These are phyloP conservation scores for Galendromus occidentalis DNA, from an alignment of 1,140 invertebrate genomes.

Conservation along the genomic window DNA sequence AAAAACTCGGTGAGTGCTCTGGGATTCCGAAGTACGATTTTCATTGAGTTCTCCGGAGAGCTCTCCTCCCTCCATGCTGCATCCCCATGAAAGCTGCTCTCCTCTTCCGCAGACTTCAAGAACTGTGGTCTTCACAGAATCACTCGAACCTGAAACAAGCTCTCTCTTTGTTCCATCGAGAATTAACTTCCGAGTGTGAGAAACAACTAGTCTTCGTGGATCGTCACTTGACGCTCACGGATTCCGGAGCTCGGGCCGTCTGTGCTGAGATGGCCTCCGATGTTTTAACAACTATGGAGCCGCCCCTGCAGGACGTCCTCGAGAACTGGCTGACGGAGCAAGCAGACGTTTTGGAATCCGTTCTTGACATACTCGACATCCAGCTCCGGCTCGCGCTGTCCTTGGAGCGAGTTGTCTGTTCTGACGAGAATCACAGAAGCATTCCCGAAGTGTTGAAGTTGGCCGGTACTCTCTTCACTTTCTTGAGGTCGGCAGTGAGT, in stretches of 20 bases:
- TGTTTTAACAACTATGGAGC: not conserved
- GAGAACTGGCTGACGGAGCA: slow-evolving; percentile 6
- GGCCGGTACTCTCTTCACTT: not conserved
- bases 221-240: not conserved
- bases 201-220: not conserved
- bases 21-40: not conserved
- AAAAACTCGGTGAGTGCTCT: not conserved
- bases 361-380: not conserved
- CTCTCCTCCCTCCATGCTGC: too few relatives aligned
- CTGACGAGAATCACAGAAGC: not conserved
- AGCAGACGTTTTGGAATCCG: not conserved
- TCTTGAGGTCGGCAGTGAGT: not conserved
- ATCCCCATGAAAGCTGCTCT: not conserved
- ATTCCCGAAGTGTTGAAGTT: not conserved
- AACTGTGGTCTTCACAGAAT: slow-evolving; percentile 4
- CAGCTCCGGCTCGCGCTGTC: not conserved
- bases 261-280: not conserved
- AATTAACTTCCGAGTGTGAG: slow-evolving; percentile 7
- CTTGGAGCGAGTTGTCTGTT: not conserved
- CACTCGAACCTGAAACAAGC: slow-evolving; percentile 6
- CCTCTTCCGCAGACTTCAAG: not conserved
- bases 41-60: too few relatives aligned
- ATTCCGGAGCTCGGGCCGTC: not conserved
- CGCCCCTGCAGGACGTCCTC: not conserved
- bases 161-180: not conserved